Percentiles rank a stretch among this genome's conserved stretches.
Conservation (phyloP, 1,140 invertebrate species). For the Thrips palmi region DNA sequence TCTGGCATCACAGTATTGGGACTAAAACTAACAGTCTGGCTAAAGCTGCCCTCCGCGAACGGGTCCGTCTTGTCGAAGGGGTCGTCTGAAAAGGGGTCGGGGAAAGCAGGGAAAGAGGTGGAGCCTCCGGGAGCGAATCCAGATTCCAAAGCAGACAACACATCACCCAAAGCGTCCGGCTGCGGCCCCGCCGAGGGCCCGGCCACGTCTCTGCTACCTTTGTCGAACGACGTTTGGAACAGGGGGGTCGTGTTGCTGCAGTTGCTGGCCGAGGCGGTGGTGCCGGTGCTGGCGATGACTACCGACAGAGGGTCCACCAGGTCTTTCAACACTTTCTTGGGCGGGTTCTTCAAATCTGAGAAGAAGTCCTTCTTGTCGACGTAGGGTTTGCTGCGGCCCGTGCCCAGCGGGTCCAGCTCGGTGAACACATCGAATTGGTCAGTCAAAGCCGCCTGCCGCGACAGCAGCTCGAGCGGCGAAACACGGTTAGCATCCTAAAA, state of each 20-base stretch:
- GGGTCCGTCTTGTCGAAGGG: slow-evolving; percentile 44
- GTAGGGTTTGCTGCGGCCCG: slow-evolving; percentile 73
- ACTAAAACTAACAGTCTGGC: slow-evolving; percentile 13
- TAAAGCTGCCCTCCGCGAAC: slow-evolving; percentile 33
- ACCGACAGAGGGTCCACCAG: slow-evolving; percentile 34
- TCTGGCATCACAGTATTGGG: slow-evolving; percentile 24
- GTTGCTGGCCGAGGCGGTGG: slow-evolving; percentile 7
- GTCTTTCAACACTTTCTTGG: slow-evolving; percentile 77
- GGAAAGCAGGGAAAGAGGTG: too few species aligned
- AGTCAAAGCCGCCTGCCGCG: slow-evolving; percentile 1
- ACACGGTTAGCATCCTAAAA: too few species aligned
- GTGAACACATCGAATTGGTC: slow-evolving; percentile 59
- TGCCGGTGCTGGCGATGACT: too few species aligned
- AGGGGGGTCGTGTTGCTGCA: slow-evolving; percentile 12
- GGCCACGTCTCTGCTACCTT: slow-evolving; percentile 8
- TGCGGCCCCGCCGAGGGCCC: too few species aligned
- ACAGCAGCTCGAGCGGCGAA: too few species aligned
- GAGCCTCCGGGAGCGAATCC: too few species aligned
- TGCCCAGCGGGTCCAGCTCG: slow-evolving; percentile 78
- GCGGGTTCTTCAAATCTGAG: slow-evolving; percentile 80
- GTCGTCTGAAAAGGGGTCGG: slow-evolving; percentile 51
- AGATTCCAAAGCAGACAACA: too few species aligned
- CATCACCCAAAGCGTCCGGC: too few species aligned
- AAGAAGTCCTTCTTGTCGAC: slow-evolving; percentile 91
- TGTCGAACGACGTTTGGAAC: slow-evolving; percentile 19